phyloP scores from a whole-genome alignment of 2,113 vertebrate species.

The Pseudopodoces humilis region DNA sequence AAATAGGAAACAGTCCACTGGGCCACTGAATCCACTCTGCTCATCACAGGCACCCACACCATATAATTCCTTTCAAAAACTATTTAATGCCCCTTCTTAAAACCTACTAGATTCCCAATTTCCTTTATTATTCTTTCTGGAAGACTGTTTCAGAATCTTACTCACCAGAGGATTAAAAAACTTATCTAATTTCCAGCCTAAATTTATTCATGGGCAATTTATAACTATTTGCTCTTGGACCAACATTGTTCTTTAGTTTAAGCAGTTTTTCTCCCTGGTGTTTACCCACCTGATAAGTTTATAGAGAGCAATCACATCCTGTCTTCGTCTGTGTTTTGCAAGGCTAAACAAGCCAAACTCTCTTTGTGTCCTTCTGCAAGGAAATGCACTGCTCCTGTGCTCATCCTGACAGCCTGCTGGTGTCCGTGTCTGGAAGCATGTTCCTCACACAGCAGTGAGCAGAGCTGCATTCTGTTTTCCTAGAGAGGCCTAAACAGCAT shows the following conservation, averaged over 20 bases:
- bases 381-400: not conserved
- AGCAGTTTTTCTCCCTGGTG: constrained; percentile 42
- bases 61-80: constrained; percentile 35
- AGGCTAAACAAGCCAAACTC: constrained; percentile 35
- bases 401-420: not conserved
- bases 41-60: not conserved
- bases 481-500: not conserved
- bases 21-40: not conserved
- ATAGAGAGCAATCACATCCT: constrained; percentile 39
- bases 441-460: not conserved
- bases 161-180: constrained; percentile 40
- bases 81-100: not conserved
- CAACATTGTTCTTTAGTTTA: constrained; percentile 34
- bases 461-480: not conserved
- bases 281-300: constrained; percentile 42
- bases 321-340: not conserved
- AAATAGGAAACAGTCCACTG: constrained; percentile 3
- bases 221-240: constrained; percentile 40
- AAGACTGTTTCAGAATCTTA: constrained; percentile 11
- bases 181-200: constrained; percentile 49
- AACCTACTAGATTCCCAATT: not conserved
- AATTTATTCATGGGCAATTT: constrained; percentile 62
- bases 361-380: not conserved
- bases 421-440: rapidly evolving
- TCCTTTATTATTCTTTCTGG: constrained; percentile 18